These are phyloP conservation scores for Pygoscelis adeliae DNA, from an alignment of 2,113 vertebrate genomes.

Conservation along the genomic window DNA sequence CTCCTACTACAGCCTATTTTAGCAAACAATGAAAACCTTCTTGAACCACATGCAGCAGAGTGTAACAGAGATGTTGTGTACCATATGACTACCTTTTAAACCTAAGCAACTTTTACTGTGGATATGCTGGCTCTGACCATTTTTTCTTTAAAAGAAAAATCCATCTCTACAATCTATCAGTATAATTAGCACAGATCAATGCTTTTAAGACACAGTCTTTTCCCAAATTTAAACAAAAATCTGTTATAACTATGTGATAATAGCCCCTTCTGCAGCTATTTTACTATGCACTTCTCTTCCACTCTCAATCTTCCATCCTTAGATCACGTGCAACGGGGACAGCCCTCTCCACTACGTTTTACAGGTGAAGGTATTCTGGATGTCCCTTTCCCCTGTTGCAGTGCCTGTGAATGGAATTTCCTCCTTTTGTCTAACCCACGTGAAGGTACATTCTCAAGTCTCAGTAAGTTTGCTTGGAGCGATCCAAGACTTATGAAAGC, in stretches of 20 bases:
- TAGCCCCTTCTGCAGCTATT: neutral
- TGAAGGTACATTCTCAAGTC: neutral
- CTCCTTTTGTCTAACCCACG: neutral
- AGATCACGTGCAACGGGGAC: neutral
- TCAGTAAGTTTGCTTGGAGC: neutral
- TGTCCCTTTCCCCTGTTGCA: neutral
- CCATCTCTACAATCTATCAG: neutral
- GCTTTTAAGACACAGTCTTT: neutral
- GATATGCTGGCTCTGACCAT: neutral
- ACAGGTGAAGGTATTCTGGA: neutral
- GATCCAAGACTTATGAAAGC: neutral
- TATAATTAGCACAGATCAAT: neutral
- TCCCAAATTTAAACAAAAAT: neutral
- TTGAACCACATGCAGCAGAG: neutral
- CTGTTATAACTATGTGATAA: neutral
- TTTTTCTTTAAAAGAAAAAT: neutral
- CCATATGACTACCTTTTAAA: neutral
- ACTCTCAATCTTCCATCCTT: neutral
- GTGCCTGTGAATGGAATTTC: neutral
- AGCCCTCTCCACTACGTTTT: neutral
- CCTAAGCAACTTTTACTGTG: neutral
- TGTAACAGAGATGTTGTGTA: neutral
- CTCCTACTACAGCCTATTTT: neutral
- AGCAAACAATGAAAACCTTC: neutral
- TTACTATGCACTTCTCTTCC: neutral